Evolutionary conservation across 1,140 invertebrate genomes (phyloP), one percentile per base, ranked within the genome.

Genomic region (Ceratina australensis): DNA sequence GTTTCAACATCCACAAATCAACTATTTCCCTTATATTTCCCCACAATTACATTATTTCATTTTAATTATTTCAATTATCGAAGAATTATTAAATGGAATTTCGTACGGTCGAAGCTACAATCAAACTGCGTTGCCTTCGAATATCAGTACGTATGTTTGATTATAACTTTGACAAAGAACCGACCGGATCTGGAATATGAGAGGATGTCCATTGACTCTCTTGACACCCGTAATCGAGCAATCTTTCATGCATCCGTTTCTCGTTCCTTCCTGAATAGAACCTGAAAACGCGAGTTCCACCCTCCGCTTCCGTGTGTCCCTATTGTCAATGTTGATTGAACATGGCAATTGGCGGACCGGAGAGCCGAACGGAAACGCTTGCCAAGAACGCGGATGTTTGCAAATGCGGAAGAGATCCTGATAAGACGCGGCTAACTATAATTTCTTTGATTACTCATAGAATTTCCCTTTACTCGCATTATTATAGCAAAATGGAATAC

Each of bases 161-260:
- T 42, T 42, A 42, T 42, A 42, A 42, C 33, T 42, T 42, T 42
- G 33, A 42, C 33, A 42, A 42, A 42, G 33, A 42, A 10, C 5
- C 33, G 33, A 42, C 33, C 33, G 33, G 33, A 42, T 18, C 52
- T n/a, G 4, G 52, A 15, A 13, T 52, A 33, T 47, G 20, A 60
- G 54, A 84, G 82, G 76, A 81, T 81, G 80, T 69, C 80, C 83
- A 82, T 78, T 84, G 76, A 85, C 77, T 82, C 66, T 24, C 63
- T 42, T 57, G 49, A 71, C 80, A 8, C 54, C 54, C 60, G 56
- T 75, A 79, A 79, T 83, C 81, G 71, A 61, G 57, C 57, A 65
- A 64, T 82, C 71, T 72, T 75, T 24, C 75, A 24, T 57, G 57
- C 74, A 82, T 79, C 65, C 80, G 71, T 65, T 78, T 78, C 57